Conservation (phyloP, 2,797 vertebrate species). For the Sebastes vulpes region DNA sequence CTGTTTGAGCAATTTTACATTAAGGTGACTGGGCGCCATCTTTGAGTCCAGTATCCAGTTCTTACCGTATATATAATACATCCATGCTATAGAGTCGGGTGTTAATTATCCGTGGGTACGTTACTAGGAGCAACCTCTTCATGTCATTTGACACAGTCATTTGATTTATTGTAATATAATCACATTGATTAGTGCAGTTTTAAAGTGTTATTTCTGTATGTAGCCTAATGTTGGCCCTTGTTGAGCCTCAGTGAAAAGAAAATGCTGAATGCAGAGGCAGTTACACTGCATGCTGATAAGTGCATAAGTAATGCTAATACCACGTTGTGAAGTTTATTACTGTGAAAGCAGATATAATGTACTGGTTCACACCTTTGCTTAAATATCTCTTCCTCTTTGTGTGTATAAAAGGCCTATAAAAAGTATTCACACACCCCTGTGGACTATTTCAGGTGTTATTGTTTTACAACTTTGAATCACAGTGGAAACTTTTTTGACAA, state of each 20-base stretch:
- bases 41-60: no score
- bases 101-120: not conserved
- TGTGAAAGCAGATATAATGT: not conserved
- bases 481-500: not conserved
- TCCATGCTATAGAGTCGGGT: not conserved
- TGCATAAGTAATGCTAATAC: not conserved
- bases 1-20: no score
- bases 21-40: no score
- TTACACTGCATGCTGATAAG: not conserved
- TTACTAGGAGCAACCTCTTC: not conserved
- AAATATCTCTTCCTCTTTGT: conserved; percentile 8
- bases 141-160: not conserved
- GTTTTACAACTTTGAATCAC: not conserved
- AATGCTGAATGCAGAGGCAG: not conserved
- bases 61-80: no score
- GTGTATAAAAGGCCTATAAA: not conserved
- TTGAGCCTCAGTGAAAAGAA: not conserved
- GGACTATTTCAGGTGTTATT: not conserved
- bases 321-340: not conserved
- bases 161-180: not conserved
- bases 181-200: not conserved
- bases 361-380: not conserved
- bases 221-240: not conserved
- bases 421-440: not conserved
- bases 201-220: not conserved